Base-by-base conservation (phyloP, 2,113 vertebrate species). In the Alaudala cheleensis region DNA sequence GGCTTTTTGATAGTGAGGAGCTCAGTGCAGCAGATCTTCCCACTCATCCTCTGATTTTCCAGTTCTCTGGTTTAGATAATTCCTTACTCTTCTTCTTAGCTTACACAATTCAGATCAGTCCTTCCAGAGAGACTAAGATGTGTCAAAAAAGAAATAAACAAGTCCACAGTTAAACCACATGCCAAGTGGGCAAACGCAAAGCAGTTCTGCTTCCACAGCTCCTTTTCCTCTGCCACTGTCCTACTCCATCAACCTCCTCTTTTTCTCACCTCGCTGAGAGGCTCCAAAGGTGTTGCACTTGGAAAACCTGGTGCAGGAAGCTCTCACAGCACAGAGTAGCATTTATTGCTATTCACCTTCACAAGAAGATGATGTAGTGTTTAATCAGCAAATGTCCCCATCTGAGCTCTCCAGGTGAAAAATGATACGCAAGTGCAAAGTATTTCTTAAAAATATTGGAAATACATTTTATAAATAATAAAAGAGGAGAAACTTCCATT, bases 381-480 rank as follows among this genome's bases (percentile, higher is more conserved):
- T 96, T 94, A 91, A 96, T 94, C 93, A 96, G 95, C 90, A 94
- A 91, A 88, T 31, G 83, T 51, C 81, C 78, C 78, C 65, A 72
- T 77, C 71, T 88, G 83, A 96, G 90, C 78, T 89, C 74, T 87
- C 67, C 70, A 91, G 80, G 77, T 96, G 95, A 96, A 97, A 95
- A 95, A 92, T 23, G 57, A 93, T 90, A 95, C 4, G 61, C 67
- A 93, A 95, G 81, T 82, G 81, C 90, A 95, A 97, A 96, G 50
- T 57, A 78, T 96, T 88, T 76, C 91, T 94, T 45, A 61, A 91
- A 92, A 96, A 94, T 89, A 95, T 58, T 95, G 87, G 73, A 86
- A 79, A 67, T 80, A 87, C 78, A 83, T 81, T 86, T 94, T 92
- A 96, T 97, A 95, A 97, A 97, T 97, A 97, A 96, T 94, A 70